Conservation (phyloP, 1,140 invertebrate genomes). For the Macrocentrus cingulum region DNA sequence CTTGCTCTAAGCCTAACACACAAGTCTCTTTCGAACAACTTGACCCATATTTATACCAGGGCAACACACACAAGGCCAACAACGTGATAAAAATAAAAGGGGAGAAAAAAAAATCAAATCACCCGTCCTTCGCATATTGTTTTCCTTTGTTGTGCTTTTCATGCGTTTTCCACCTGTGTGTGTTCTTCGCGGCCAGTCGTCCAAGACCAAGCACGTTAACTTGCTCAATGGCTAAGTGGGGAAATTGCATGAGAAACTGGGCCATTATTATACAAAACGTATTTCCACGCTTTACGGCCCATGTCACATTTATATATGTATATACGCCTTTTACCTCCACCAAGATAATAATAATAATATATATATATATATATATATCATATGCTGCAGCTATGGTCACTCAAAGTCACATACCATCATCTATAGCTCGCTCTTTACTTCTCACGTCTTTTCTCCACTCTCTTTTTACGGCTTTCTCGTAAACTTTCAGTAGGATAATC, state of each 20-base stretch:
- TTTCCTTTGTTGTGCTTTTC: neutral
- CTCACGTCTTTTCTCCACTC: too few species aligned
- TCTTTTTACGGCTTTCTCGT: too few species aligned
- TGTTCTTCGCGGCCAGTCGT: neutral
- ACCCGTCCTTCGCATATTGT: neutral
- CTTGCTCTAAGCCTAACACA: constrained; percentile 3
- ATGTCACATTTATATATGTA: constrained; percentile 7
- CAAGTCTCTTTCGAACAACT: constrained; percentile 12
- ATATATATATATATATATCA: too few species aligned
- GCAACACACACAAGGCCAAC: neutral
- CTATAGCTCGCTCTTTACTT: too few species aligned
- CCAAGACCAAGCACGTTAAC: neutral
- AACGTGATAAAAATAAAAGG: constrained; percentile 22
- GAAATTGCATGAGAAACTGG: constrained; percentile 7
- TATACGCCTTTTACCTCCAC: too few species aligned
- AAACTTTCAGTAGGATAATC: too few species aligned
- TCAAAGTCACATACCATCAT: too few species aligned
- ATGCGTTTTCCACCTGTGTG: neutral
- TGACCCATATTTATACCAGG: constrained; percentile 17
- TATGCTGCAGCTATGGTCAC: too few species aligned
- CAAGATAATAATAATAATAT: too few species aligned
- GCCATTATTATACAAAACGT: constrained; percentile 4
- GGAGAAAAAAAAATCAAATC: neutral
- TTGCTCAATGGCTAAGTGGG: neutral
- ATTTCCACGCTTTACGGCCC: constrained; percentile 4